These are phyloP conservation scores for Pangasius mekongensis DNA, from an alignment of 2,797 vertebrate genomes.

Conservation along the genomic window DNA sequence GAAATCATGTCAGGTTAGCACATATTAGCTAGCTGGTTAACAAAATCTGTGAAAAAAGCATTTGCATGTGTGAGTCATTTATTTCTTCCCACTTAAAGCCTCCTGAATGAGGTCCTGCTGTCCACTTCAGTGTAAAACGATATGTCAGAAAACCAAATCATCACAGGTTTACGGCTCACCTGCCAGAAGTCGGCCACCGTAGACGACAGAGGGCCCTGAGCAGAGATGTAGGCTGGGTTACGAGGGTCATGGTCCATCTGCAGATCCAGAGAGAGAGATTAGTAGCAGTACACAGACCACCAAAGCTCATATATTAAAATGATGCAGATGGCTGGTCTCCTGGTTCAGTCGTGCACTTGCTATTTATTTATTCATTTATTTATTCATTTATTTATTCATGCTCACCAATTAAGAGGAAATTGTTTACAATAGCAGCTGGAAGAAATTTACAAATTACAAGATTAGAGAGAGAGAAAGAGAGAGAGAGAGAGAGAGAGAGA, in stretches of 20 bases:
- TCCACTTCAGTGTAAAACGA: neutral
- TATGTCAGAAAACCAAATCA: neutral
- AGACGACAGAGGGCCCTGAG: slow-evolving; percentile 91
- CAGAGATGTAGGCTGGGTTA: slow-evolving; percentile 92
- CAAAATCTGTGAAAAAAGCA: neutral
- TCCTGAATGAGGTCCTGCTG: neutral
- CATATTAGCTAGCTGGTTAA: neutral
- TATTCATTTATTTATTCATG: slow-evolving; percentile 17
- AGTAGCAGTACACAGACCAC: neutral
- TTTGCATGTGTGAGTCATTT: neutral
- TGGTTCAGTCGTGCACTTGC: neutral
- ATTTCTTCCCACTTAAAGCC: neutral
- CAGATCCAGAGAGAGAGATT: slow-evolving; percentile 29
- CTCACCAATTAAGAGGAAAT: neutral
- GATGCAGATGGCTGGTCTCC: neutral
- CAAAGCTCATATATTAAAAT: neutral
- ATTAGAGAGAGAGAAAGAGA: neutral
- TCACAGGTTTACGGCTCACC: slow-evolving; percentile 71
- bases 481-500: neutral
- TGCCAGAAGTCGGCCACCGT: slow-evolving; percentile 98
- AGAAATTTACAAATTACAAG: neutral
- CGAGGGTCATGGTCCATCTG: slow-evolving; percentile 98
- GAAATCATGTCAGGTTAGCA: neutral
- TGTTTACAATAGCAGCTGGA: slow-evolving; percentile 4
- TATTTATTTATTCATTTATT: slow-evolving; percentile 20